Evolutionary conservation across 2,888 invertebrate genomes (phyloP), one percentile per base, ranked within the genome.

Genomic region (Dermolepida albohirtum): DNA sequence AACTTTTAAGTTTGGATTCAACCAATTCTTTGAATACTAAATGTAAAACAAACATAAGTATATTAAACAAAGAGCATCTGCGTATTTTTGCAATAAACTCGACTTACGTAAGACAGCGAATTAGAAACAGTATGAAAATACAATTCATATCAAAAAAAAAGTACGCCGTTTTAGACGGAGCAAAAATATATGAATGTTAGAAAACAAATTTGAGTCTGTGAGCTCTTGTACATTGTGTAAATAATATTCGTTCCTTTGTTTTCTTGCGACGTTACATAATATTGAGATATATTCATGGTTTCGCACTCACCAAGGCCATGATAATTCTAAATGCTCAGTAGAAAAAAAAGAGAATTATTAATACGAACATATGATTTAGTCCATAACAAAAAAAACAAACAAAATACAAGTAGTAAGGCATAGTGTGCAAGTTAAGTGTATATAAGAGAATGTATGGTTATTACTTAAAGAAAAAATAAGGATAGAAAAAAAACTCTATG

Each of bases 291-390:
- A 51, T 43, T 43, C 43, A 29, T 59, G 44, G 29, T 57, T 64
- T 55, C 67, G 65, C 66, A 65, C 71, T 72, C 72, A 70, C 70
- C 71, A 57, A 72, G 71, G 72, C 71, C 72, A 69, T 52, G 72
- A 73, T 78, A 80, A 83, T 83, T 83, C 83, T 83, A 83, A 83
- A 83, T 81, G 83, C 83, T 82, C 82, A 82, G 76, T 80, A 80
- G 79, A 75, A 64, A 52, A 64, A 34, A 11, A 16, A 50, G 17
- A 16, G 34, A 54, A 10, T 55, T 54, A 44, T 55, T 22, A 59
- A 16, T 47, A 44, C 12, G 5, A 63, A 39, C 22, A 50, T 34
- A 54, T 54, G 63, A 52, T 49, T 62, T 80, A 79, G 80, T 80
- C 77, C 79, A 76, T 70, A 72, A 29, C 43, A 51, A 5, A 34